These are phyloP conservation scores for Acanthopleura granulata DNA, from an alignment of 2,888 invertebrate species.

Conservation along the genomic window DNA sequence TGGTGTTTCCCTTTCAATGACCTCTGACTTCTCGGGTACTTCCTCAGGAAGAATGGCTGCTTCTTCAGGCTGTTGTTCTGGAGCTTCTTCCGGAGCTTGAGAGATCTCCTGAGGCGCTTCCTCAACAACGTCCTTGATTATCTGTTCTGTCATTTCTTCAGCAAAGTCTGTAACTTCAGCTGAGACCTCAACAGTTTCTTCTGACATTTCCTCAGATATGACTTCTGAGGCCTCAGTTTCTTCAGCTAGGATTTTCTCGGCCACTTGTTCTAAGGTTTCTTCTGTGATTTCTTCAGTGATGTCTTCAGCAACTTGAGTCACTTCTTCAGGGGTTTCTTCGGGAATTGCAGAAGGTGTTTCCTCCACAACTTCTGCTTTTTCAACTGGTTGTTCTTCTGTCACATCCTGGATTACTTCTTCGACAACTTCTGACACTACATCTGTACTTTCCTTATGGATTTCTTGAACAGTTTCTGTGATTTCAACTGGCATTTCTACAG, in stretches of 20 bases:
- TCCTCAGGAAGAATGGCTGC: slow-evolving; percentile 14
- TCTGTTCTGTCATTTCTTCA: slow-evolving; percentile 28
- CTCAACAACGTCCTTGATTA: slow-evolving; percentile 22
- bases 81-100: slow-evolving; percentile 39
- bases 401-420: slow-evolving; percentile 41
- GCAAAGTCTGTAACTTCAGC: slow-evolving; percentile 19
- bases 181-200: slow-evolving; percentile 43
- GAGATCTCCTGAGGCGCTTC: not conserved
- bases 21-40: slow-evolving; percentile 23
- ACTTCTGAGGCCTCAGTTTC: not conserved
- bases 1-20: slow-evolving; percentile 28
- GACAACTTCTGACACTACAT: slow-evolving; percentile 37
- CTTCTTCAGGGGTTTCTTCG: slow-evolving; percentile 36
- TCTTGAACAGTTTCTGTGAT: not conserved
- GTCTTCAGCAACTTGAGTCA: slow-evolving; percentile 33
- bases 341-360: slow-evolving; percentile 37
- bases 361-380: slow-evolving; percentile 28
- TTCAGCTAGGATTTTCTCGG: not conserved
- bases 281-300: slow-evolving; percentile 33
- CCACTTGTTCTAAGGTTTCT: slow-evolving; percentile 24
- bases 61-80: slow-evolving; percentile 23
- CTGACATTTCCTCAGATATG: slow-evolving; percentile 21
- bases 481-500: slow-evolving; percentile 40
- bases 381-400: slow-evolving; percentile 31
- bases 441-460: slow-evolving; percentile 27